Evolutionary conservation across 2,797 vertebrate genomes (phyloP).

Genomic region (Molossus molossus): DNA sequence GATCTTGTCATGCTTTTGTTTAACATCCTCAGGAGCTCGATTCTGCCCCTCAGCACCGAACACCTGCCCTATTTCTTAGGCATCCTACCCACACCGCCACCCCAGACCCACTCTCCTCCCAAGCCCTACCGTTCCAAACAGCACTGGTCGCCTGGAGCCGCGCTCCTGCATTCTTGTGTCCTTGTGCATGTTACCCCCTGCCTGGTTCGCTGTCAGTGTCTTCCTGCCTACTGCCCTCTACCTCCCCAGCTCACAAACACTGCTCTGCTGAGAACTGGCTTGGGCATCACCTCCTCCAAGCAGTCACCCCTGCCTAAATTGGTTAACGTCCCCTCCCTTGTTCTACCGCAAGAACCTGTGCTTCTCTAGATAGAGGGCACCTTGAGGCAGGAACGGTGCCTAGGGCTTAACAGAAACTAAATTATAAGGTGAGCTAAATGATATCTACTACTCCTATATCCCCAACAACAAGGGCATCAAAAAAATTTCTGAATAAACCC

Average conservation of each 20-base stretch:
- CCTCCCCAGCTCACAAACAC: neutral
- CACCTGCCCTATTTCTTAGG: neutral
- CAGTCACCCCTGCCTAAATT: no score
- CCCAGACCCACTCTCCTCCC: neutral
- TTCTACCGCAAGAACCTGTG: neutral
- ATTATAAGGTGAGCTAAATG: neutral
- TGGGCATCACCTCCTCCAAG: neutral
- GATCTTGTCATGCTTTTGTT: neutral
- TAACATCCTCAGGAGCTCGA: neutral
- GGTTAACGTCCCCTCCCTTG: neutral
- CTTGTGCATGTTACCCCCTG: fast-evolving
- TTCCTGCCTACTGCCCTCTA: neutral
- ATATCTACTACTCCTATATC: neutral
- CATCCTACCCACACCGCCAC: neutral
- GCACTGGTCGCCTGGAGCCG: neutral
- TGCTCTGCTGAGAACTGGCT: neutral
- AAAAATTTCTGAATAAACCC: neutral
- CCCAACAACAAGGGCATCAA: neutral
- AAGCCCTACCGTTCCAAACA: neutral
- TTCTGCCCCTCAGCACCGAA: neutral
- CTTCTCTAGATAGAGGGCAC: neutral
- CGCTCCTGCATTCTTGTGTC: neutral
- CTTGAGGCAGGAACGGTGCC: neutral
- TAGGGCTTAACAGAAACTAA: neutral
- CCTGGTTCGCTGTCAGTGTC: fast-evolving